Evolutionary conservation across 2,888 invertebrate species (phyloP).

Genomic region (Rhodophaea formosa): DNA sequence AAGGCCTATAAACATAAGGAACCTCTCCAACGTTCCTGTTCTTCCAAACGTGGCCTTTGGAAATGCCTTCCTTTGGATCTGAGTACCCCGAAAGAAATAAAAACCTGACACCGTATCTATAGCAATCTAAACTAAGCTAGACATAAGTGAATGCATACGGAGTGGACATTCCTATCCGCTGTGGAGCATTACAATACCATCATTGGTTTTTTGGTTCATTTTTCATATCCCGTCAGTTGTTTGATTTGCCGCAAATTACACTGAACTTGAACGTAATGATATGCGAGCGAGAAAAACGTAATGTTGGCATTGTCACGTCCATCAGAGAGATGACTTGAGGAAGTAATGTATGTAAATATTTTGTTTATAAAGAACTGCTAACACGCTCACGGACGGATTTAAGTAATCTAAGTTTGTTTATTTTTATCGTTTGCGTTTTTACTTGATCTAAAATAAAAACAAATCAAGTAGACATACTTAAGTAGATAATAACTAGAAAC

Average conservation of each 20-base stretch:
- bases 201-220: slow-evolving; percentile 18
- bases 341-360: neutral
- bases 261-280: neutral
- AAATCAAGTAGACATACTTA: no score
- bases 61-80: no score
- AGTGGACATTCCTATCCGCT: neutral
- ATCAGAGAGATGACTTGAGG: neutral
- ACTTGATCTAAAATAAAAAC: no score
- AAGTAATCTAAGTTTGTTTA: neutral
- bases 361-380: no score
- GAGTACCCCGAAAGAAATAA: no score
- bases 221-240: slow-evolving; percentile 22
- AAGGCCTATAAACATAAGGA: no score
- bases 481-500: no score
- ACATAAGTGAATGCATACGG: neutral
- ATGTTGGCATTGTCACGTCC: slow-evolving; percentile 4
- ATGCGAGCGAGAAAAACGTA: slow-evolving; percentile 20
- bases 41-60: no score
- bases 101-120: no score
- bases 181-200: slow-evolving; percentile 16
- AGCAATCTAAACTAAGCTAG: neutral
- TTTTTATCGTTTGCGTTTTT: neutral
- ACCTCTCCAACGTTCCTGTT: no score
- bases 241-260: slow-evolving; percentile 17
- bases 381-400: no score